phyloP scores from a whole-genome alignment of 2,113 vertebrate species.

The Upupa epops region DNA sequence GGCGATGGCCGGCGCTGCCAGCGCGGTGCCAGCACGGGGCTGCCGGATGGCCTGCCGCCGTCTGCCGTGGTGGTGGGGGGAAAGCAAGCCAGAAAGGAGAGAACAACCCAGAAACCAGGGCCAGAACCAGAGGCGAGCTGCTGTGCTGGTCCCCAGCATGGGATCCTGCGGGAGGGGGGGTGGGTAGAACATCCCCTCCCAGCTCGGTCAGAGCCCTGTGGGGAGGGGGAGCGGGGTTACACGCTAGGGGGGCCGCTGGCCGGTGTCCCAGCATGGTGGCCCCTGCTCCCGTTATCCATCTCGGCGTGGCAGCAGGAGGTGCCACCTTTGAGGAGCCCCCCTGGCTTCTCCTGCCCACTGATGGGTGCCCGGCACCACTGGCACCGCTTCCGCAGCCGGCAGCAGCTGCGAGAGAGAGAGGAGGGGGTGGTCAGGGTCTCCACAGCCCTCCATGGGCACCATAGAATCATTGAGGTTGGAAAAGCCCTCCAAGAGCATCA shows the following conservation, averaged over 20 bases:
- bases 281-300: conserved; percentile 73
- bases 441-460: rapidly evolving
- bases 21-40: no score
- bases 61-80: no score
- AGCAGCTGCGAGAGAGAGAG: conserved; percentile 77
- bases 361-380: conserved; percentile 74
- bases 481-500: no score
- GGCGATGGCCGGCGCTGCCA: no score
- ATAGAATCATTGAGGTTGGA: no score
- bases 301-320: conserved; percentile 80
- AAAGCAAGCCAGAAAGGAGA: background rate
- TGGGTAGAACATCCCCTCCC: background rate
- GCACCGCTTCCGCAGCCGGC: conserved; percentile 81
- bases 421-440: no score
- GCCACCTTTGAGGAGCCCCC: conserved; percentile 76
- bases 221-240: background rate
- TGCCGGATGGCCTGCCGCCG: no score
- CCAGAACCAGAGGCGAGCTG: background rate
- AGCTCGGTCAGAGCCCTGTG: background rate
- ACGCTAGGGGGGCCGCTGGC: background rate
- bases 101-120: background rate
- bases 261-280: background rate
- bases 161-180: background rate
- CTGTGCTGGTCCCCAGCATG: background rate
- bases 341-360: conserved; percentile 79